Percentiles rank a stretch among this genome's conserved stretches.
Evolutionary conservation across 2,888 invertebrate genomes (phyloP).

Genomic region (Choreutis nemorana): DNA sequence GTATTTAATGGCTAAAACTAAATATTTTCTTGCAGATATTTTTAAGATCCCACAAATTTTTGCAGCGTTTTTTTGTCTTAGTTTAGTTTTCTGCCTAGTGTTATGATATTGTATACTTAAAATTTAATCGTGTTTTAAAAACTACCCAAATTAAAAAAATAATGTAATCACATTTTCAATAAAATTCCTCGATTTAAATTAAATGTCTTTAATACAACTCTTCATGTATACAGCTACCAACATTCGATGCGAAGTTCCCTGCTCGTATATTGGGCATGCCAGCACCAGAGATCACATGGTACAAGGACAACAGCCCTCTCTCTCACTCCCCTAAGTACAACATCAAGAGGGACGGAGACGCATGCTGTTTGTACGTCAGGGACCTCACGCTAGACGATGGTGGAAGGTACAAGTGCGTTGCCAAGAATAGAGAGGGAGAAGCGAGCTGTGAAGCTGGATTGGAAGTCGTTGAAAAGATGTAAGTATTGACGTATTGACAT

Average conservation of each 20-base stretch:
- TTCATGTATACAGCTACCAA: conserved; percentile 74
- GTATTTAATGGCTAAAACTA: no score
- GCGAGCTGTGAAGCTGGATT: conserved; percentile 77
- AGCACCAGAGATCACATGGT: conserved; percentile 87
- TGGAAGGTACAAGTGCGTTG: conserved; percentile 80
- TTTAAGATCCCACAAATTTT: no score
- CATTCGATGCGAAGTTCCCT: conserved; percentile 82
- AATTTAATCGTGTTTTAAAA: no score
- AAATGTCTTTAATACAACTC: no score
- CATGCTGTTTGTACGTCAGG: conserved; percentile 76
- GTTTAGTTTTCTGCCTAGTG: no score
- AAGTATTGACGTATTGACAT: conserved; percentile 47
- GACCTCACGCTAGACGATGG: conserved; percentile 73
- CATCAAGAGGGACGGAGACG: conserved; percentile 79
- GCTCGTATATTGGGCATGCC: conserved; percentile 84
- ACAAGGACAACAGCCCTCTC: conserved; percentile 80
- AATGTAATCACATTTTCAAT: no score
- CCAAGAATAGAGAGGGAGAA: conserved; percentile 81
- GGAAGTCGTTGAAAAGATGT: conserved; percentile 86
- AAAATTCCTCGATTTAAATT: no score
- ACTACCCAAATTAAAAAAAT: no score
- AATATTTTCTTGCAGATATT: no score
- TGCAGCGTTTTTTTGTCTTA: no score
- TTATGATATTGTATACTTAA: no score
- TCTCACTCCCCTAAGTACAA: conserved; percentile 75